Base-by-base conservation (phyloP, 2,888 invertebrate species). In the Aethes cnicana region DNA sequence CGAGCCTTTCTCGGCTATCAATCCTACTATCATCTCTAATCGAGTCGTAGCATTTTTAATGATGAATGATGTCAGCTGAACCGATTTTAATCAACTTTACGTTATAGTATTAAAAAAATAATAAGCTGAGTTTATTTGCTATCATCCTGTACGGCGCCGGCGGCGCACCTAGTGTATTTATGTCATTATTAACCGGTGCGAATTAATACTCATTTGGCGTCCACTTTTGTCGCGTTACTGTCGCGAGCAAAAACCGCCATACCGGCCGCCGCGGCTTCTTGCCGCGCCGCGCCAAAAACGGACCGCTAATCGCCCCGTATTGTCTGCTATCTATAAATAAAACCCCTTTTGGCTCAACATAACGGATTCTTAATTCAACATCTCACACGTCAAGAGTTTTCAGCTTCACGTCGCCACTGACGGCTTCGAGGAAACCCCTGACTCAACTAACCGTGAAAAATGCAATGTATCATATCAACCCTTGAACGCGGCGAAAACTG, bases 161-260 rank as follows among this genome's bases (percentile, higher is more conserved):
- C 63, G 69, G 66, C 67, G 77, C 74, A 73, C 74, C 79, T 81
- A 83, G 77, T 70, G 79, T 88, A 88, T 88, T 89, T 89, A 88
- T 89, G 89, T 89, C 89, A 89, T 88, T 88, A 89, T 89, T 89
- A 89, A 85, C 84, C 77, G 77, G 81, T 74, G 84, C 76, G 84
- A 88, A 88, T 88, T 87, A 89, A 88, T 88, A 83, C 86, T 85
- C 86, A 85, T 89, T 87, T 84, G 77, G 78, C 71, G 81, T 76
- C 74, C 82, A 80, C 81, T 84, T 86, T 84, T 80, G 78, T 76
- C 77, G 74, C 81, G 71, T 74, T 74, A 72, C 78, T 72, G 74
- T 71, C 69, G 70, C 68, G 64, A 57, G 66, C 76, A 87, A 84
- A 77, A 81, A 84, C 63, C 59, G 64, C 67, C 76, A 70, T 72